Conservation (phyloP, 1,140 invertebrate species). For the Rhopalosiphum padi region DNA sequence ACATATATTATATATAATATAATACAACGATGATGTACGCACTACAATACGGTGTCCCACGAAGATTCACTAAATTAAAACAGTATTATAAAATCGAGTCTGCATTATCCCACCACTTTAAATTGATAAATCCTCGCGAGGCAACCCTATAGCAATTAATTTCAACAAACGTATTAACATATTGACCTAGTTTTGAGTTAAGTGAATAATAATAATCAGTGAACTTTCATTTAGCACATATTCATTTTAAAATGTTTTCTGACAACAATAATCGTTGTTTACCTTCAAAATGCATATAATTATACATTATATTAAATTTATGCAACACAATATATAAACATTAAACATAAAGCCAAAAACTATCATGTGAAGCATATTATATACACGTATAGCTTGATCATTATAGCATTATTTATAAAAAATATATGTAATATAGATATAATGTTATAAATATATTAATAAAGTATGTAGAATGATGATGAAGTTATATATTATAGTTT, state of each 20-base stretch:
- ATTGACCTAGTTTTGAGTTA: slow-evolving; percentile 17
- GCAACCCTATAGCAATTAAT: background rate
- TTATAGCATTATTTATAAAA: background rate
- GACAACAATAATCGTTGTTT: slow-evolving; percentile 7
- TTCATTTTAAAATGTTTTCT: background rate
- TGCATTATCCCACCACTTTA: slow-evolving; percentile 15
- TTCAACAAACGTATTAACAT: background rate
- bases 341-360: background rate
- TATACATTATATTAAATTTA: background rate
- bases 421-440: too few species aligned
- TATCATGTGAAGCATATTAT: background rate
- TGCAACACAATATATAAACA: background rate
- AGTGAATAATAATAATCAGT: background rate
- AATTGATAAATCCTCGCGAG: background rate
- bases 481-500: background rate
- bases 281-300: background rate
- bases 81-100: background rate
- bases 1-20: background rate
- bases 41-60: background rate
- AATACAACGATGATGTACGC: background rate
- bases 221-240: background rate
- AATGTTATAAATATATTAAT: background rate
- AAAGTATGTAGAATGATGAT: background rate
- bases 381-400: background rate
- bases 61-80: slow-evolving; percentile 19